Evolutionary conservation across 2,888 invertebrate species (phyloP), one percentile per base, ranked within the genome.

Genomic region (Ethmia dodecea): DNA sequence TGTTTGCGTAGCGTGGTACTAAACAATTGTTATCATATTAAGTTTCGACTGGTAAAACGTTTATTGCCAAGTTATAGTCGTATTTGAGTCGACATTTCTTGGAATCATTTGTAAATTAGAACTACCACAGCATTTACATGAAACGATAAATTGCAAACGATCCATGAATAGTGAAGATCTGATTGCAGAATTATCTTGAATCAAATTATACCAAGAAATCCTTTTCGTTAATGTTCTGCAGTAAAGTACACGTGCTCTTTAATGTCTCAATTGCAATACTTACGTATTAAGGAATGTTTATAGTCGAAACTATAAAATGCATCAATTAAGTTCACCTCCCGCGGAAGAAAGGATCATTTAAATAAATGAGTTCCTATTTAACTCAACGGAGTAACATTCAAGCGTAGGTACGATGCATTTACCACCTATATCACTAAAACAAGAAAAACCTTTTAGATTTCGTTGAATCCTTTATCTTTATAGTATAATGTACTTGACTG

Each of bases 21-120:
- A 48, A 59, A 56, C 50, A 61, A 49, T 54, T 47, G 55, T 56
- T 66, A 67, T 68, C 64, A 47, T 66, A 67, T 35, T 35, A 47
- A 54, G 49, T 60, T 62, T 61, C 54, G 52, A 60, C 45, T 52
- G 50, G 46, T 52, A 52, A 46, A 48, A 57, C 60, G 63, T 60
- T 57, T 62, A 67, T 56, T 58, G 51, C 35, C 36, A 42, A 45
- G 50, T 47, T 40, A 43, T 41, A 57, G 54, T 50, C 54, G 45
- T 43, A 49, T 49, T 55, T 52, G 63, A n/a, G 31, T n/a, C n/a
- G n/a, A n/a, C n/a, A n/a, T n/a, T n/a, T n/a, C n/a, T n/a, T n/a
- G n/a, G n/a, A n/a, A n/a, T n/a, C n/a, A n/a, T n/a, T n/a, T n/a
- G n/a, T n/a, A n/a, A n/a, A n/a, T n/a, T n/a, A n/a, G n/a, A n/a